Evolutionary conservation across 2,113 vertebrate genomes (phyloP).

Genomic region (Lagopus muta): DNA sequence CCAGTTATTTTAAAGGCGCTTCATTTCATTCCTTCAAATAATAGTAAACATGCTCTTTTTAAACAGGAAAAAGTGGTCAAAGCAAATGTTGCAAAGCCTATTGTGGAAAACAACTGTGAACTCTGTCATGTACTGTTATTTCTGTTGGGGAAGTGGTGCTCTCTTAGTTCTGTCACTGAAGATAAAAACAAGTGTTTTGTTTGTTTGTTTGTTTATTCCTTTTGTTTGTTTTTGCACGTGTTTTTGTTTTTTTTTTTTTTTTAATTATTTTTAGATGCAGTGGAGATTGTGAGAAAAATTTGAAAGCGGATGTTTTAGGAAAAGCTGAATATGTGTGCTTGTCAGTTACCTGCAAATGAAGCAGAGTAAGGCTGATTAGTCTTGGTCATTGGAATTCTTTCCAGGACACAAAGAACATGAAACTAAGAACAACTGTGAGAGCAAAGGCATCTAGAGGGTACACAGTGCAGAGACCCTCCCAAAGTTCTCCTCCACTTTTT

Average conservation of each 20-base stretch:
- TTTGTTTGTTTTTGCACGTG: neutral
- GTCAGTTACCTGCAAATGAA: neutral
- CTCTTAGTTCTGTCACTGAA: neutral
- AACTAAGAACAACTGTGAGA: neutral
- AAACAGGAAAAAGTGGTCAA: slow-evolving; percentile 16
- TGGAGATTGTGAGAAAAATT: neutral
- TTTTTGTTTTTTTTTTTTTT: neutral
- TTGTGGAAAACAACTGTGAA: neutral
- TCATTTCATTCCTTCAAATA: neutral
- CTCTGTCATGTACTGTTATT: neutral
- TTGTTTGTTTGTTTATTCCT: neutral
- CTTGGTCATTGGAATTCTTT: neutral
- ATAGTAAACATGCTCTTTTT: neutral
- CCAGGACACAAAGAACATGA: neutral
- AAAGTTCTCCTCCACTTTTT: neutral
- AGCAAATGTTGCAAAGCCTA: neutral
- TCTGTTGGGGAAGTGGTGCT: neutral
- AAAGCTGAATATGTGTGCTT: neutral
- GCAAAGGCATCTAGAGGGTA: neutral
- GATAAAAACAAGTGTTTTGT: neutral
- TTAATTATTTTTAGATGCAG: neutral
- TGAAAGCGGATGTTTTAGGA: neutral
- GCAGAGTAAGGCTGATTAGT: neutral
- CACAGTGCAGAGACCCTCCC: neutral
- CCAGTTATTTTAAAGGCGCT: slow-evolving; percentile 13